These are phyloP conservation scores for Rhodophaea formosa DNA, from an alignment of 2,888 invertebrate species.

Conservation along the genomic window DNA sequence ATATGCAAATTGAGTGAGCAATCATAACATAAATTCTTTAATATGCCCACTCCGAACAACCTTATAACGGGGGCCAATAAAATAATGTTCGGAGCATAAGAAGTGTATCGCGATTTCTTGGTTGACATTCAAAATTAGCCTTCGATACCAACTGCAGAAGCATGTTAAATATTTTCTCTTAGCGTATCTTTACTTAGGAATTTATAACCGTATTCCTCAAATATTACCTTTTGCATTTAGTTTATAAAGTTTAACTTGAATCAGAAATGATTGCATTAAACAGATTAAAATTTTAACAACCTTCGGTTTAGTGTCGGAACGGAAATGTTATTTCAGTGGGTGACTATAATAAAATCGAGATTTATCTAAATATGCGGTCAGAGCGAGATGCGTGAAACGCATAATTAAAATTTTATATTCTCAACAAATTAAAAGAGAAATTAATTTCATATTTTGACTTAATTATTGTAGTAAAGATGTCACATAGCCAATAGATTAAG, in stretches of 20 bases:
- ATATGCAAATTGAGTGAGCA: conserved; percentile 69
- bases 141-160: conserved; percentile 36
- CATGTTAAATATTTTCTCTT: conserved; percentile 33
- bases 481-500: conserved; percentile 28
- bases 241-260: conserved; percentile 21
- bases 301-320: conserved; percentile 11
- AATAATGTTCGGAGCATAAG: conserved; percentile 40
- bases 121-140: conserved; percentile 39
- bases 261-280: conserved; percentile 15
- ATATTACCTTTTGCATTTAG: conserved; percentile 22
- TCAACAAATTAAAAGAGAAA: conserved; percentile 24
- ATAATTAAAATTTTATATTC: conserved; percentile 22
- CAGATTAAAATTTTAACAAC: conserved; percentile 18
- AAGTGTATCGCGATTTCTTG: conserved; percentile 34
- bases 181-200: conserved; percentile 24
- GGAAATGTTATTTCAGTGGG: conserved; percentile 14
- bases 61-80: conserved; percentile 45
- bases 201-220: conserved; percentile 28
- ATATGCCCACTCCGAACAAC: conserved; percentile 49
- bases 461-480: conserved; percentile 24
- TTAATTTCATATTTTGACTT: conserved; percentile 24
- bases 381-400: conserved; percentile 20
- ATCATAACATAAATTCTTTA: conserved; percentile 66
- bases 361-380: conserved; percentile 20
- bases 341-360: conserved; percentile 19